Evolutionary conservation across 2,113 vertebrate species (phyloP), one percentile per base, ranked within the genome.

Genomic region (Phalacrocorax aristotelis): DNA sequence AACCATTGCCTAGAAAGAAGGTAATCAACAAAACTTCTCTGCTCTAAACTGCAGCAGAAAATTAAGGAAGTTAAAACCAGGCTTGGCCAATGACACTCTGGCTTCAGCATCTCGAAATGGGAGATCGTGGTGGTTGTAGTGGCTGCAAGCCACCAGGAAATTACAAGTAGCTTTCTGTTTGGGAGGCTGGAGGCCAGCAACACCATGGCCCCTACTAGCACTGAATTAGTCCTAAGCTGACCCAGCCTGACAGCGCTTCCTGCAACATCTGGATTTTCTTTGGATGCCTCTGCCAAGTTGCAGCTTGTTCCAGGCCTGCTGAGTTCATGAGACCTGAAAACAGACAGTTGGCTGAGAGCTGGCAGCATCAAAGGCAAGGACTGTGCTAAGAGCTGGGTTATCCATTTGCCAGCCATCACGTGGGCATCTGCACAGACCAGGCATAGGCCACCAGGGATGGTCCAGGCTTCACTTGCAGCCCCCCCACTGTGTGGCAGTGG

Each of bases 191-290:
- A 94, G 38, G 44, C 36, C 75, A 85, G 82, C 15, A 93, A 38
- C 1, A 1, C 51, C 17, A 7, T 25, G 32, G 42, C 29, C 60
- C 21, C 32, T 62, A 51, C 74, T n/a, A 85, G 54, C 49, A 65
- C 36, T 66, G 70, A 76, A 64, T 89, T 88, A 95, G 78, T 80
- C 68, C 94, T 85, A 74, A 49, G 42, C 0, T 96, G 84, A 94
- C 93, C 83, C 74, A 71, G 75, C 42, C 90, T 91, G 81, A 95
- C 62, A 87, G 58, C 52, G 77, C 51, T 90, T 96, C 84, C 89
- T 93, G 78, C 36, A 44, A 74, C 97, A 95, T 94, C 93, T 97
- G 96, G 89, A 76, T 93, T 64, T 89, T 86, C 87, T 96, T 96
- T 48, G 70, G 29, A 74, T 68, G 14, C 22, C 42, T 88, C 71